Base-by-base conservation (phyloP, 2,888 invertebrate species). In the Sceliomorpha sp. region DNA sequence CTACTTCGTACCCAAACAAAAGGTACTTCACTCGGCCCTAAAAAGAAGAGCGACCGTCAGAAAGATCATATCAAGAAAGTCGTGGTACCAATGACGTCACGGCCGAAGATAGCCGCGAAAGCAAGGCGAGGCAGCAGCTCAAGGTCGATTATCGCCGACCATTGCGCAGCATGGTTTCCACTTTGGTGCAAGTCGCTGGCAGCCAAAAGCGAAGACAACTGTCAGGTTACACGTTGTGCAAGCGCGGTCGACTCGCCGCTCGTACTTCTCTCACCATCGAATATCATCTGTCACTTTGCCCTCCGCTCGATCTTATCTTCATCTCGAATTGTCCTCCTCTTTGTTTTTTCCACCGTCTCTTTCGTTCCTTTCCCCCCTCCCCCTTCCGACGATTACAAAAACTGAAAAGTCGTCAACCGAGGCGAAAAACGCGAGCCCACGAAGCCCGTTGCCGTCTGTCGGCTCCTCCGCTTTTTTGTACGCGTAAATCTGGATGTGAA, bases 111-210 rank as follows among this genome's bases (percentile, higher is more conserved):
- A 31, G 24, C 29, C 12, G 12, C 56, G 66, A 66, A 72, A 68
- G 73, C 70, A 76, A 77, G 76, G 78, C 74, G 78, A 76, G 45
- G 32, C 32, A 68, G 62, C 60, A 66, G 55, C 63, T 44, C 76
- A 74, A 72, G 79, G 75, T 29, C 7, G 9, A 29, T 29, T 29
- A 29, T n/a, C 47, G 51, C 37, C 34, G 44, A 13, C 5, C 40
- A 34, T 29, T 36, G 34, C 26, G 34, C 26, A 26, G 42, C 24
- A 9, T n/a, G 13, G 0, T 14, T 34, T 40, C 45, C 48, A 36
- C 62, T 36, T 29, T 31, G 9, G 15, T 17, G 8, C 50, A n/a
- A 7, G 6, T 26, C 20, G 20, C 20, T 4, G 5, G 3, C 20
- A 20, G 20, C 51, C 29, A 36, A 59, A 50, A 37, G 29, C 40